These are phyloP conservation scores for Drosophila guanche DNA, from an alignment of 1,140 invertebrate genomes.

Conservation along the genomic window DNA sequence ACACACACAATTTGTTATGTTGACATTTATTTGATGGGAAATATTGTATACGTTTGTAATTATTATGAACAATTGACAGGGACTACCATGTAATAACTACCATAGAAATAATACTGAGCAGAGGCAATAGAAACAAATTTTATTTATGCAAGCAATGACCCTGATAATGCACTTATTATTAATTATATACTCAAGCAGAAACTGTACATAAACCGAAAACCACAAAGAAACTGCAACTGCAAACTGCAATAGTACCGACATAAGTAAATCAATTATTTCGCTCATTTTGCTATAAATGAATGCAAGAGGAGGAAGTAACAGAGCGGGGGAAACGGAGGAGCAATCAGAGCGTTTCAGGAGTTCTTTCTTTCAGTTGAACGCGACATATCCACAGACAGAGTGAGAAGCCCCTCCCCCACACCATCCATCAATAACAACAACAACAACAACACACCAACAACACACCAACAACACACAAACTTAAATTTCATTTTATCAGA, in stretches of 20 bases:
- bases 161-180: conserved; percentile 53
- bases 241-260: conserved; percentile 74
- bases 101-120: conserved; percentile 71
- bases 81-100: conserved; percentile 75
- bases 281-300: conserved; percentile 35
- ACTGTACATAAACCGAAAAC: conserved; percentile 60
- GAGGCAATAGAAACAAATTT: conserved; percentile 71
- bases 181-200: conserved; percentile 45
- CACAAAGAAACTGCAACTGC: conserved; percentile 45
- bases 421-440: not conserved
- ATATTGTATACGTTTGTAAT: conserved; percentile 51
- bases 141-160: conserved; percentile 49
- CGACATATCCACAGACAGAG: conserved; percentile 40
- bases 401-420: conserved; percentile 10
- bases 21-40: conserved; percentile 61
- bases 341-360: conserved; percentile 19
- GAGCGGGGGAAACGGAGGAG: not conserved
- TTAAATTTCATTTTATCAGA: conserved; percentile 59
- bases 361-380: conserved; percentile 39
- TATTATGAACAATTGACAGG: conserved; percentile 80
- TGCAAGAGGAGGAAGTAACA: conserved; percentile 20
- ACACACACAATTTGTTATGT: conserved; percentile 67
- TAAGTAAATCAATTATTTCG: conserved; percentile 81
- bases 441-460: conserved; percentile 10
- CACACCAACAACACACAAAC: not conserved